phyloP scores from a whole-genome alignment of 1,140 invertebrate genomes.

The Rhagoletis pomonella region DNA sequence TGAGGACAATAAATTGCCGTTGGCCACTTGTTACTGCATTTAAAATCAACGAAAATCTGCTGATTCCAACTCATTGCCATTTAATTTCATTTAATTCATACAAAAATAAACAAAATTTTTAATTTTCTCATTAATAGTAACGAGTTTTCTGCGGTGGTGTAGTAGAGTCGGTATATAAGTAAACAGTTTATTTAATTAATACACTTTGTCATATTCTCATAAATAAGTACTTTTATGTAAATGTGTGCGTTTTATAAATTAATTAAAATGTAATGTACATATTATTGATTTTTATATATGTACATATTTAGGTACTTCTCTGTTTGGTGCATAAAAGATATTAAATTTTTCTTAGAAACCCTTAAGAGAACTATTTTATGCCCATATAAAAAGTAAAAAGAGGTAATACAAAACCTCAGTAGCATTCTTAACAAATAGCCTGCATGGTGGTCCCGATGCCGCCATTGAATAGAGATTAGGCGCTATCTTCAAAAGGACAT shows the following conservation, averaged over 20 bases:
- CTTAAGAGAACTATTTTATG: too few species aligned
- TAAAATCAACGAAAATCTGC: slow-evolving; percentile 70
- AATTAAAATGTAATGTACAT: too few species aligned
- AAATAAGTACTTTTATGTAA: too few species aligned
- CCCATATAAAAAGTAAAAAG: too few species aligned
- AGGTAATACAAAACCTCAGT: too few species aligned
- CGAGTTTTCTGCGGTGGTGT: not conserved
- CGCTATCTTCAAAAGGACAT: not conserved
- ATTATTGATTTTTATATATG: too few species aligned
- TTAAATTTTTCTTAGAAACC: not conserved
- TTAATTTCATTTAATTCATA: slow-evolving; percentile 70
- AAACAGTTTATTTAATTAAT: too few species aligned
- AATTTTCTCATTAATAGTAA: slow-evolving; percentile 35
- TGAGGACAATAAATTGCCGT: not conserved
- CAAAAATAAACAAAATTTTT: slow-evolving; percentile 65
- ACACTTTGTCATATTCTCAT: too few species aligned
- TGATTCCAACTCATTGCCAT: slow-evolving; percentile 74
- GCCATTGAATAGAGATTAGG: not conserved
- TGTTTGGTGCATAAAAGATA: too few species aligned
- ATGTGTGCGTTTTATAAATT: too few species aligned
- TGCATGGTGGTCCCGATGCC: not conserved
- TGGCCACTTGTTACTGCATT: slow-evolving; percentile 52
- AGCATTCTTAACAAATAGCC: not conserved
- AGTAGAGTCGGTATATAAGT: too few species aligned
- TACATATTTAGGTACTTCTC: too few species aligned